These are phyloP conservation scores for Myopa tessellatipennis DNA, from an alignment of 2,888 invertebrate species.

Conservation along the genomic window DNA sequence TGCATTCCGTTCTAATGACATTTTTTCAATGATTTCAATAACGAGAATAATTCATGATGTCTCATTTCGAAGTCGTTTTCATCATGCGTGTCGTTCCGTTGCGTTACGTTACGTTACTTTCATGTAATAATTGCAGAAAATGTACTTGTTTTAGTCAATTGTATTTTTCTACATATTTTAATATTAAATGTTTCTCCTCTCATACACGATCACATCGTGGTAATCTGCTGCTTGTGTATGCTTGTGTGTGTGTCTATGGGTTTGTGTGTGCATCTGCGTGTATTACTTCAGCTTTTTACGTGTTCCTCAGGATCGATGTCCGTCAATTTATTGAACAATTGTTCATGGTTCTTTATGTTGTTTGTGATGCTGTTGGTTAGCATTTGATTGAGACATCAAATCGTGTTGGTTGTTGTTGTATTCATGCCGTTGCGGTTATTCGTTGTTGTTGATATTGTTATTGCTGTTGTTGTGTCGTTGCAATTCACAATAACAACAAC, in stretches of 20 bases:
- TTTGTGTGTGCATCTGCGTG: not conserved
- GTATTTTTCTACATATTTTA: conserved; percentile 29
- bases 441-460: not conserved
- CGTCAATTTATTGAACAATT: conserved; percentile 30
- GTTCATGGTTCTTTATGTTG: conserved; percentile 21
- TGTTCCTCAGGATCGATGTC: not conserved
- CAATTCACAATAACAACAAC: conserved; percentile 28
- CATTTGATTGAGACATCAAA: conserved; percentile 37
- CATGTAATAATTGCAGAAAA: conserved; percentile 30
- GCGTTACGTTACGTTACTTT: too few relatives aligned
- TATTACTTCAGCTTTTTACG: not conserved
- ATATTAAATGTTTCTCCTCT: not conserved
- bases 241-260: too few relatives aligned
- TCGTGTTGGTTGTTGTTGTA: not conserved
- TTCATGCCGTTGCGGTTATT: not conserved
- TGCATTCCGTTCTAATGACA: too few relatives aligned
- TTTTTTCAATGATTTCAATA: too few relatives aligned
- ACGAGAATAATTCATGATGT: not conserved
- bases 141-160: conserved; percentile 16
- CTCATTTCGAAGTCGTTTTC: too few relatives aligned
- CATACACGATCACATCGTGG: not conserved
- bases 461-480: not conserved
- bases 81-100: too few relatives aligned
- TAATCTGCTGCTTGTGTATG: not conserved
- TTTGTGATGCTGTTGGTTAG: not conserved